Base-by-base conservation (phyloP, 23 tunicate genomes). In the Clavelina lepadiformis region DNA sequence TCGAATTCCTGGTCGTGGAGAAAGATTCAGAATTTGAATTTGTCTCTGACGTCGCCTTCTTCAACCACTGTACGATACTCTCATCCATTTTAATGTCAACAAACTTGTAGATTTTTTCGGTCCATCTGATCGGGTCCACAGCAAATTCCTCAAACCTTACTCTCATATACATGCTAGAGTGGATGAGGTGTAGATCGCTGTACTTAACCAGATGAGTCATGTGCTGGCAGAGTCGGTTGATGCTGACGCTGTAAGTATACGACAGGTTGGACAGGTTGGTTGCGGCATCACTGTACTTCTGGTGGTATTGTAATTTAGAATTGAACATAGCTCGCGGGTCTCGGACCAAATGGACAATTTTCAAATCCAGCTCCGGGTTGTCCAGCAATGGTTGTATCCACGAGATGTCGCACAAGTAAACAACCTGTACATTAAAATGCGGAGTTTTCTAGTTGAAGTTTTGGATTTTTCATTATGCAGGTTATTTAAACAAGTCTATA, bases 261-360 rank as follows among this genome's bases (percentile, higher is more conserved):
- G n/a, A n/a, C n/a, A n/a, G n/a, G n/a, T n/a, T n/a, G n/a, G n/a
- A n/a, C n/a, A n/a, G n/a, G n/a, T n/a, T n/a, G n/a, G n/a, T n/a
- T n/a, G n/a, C n/a, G n/a, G n/a, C n/a, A n/a, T n/a, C n/a, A n/a
- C n/a, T n/a, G n/a, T n/a, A n/a, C n/a, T n/a, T n/a, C n/a, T n/a
- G n/a, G n/a, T n/a, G n/a, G n/a, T n/a, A n/a, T n/a, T n/a, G n/a
- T 41, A 11, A 15, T 15, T 41, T 41, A 15, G 49, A 11, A 15
- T 15, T 41, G 11, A 41, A 15, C 15, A 41, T 20, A 54, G 60
- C 60, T 54, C 60, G 22, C 7, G 60, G 60, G 60, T 54, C 60
- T n/a, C 60, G 60, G 7, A 54, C 25, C 7, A 54, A 22, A 54
- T 54, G 60, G 19, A 54, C 8, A 20, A 54, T 22, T 54, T 54